These are phyloP conservation scores for Apis laboriosa DNA, from an alignment of 1,140 invertebrate species.

Conservation along the genomic window DNA sequence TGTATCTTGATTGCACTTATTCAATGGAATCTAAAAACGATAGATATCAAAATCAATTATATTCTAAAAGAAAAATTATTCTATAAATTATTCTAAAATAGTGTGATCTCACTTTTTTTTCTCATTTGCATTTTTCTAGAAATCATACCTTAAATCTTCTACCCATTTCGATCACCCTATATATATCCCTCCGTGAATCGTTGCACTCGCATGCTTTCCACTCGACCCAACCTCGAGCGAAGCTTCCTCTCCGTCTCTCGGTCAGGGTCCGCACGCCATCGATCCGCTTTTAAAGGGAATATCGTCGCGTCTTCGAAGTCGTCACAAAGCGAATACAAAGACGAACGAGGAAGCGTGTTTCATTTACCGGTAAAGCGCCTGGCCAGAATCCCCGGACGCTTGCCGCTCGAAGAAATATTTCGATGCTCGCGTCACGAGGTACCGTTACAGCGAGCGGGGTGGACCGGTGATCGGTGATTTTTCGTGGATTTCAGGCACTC, in stretches of 20 bases:
- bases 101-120: too few species aligned
- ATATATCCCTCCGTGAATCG: neutral
- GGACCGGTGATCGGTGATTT: slow-evolving; percentile 53
- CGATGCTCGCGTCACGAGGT: slow-evolving; percentile 63
- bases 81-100: too few species aligned
- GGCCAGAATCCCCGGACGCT: slow-evolving; percentile 4
- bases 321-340: neutral
- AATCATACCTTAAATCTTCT: too few species aligned
- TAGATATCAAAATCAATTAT: too few species aligned
- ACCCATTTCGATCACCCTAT: too few species aligned
- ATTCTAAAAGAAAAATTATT: too few species aligned
- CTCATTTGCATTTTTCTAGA: too few species aligned
- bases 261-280: neutral
- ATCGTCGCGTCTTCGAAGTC: neutral
- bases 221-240: neutral
- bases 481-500: slow-evolving; percentile 56
- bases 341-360: neutral
- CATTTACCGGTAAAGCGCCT: slow-evolving; percentile 31
- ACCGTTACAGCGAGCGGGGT: slow-evolving; percentile 61
- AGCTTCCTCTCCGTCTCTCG: neutral
- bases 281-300: slow-evolving; percentile 13
- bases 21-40: neutral
- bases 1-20: neutral
- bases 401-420: slow-evolving; percentile 66
- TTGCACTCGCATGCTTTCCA: neutral